Base-by-base conservation (phyloP, 1,140 invertebrate species). In the Sitophilus oryzae region DNA sequence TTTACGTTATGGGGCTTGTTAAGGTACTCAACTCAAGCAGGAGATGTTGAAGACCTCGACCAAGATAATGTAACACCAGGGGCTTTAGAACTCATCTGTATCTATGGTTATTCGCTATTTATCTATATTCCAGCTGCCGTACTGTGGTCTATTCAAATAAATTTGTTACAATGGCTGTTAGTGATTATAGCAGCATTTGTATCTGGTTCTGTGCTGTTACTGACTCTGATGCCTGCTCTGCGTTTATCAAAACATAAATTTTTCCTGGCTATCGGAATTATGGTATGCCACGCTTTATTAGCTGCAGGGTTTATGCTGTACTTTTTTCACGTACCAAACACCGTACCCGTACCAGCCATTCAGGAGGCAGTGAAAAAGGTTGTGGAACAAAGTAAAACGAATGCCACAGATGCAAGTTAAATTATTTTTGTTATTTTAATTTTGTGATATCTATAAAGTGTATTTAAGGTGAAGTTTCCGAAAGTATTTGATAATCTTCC, bases 101-200 rank as follows among this genome's bases (percentile, higher is more conserved):
- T 96, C 1, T 98, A 97, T 72, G 95, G 95, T 11, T 98, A 98
- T 71, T 96, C 92, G 0, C 73, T 98, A 35, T 83, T 89, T 23
- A 91, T 97, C 59, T 98, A 93, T 69, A 84, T 98, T 64, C 94
- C 94, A 6, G 85, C 95, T 3, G 90, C 92, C n/a, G 83, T 96
- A 62, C 73, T 97, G 4, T 96, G 93, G 91, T 84, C 91, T 0
- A 89, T 96, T 56, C 82, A 87, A 73, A 79, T 93, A 6, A 76
- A 74, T 3, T 84, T 85, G 79, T 75, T 96, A 14, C 92, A 94
- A 65, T 97, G 93, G 93, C 62, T 85, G 19, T 75, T 96, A 35
- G 88, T 93, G 0, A 72, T 90, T 36, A 72, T 88, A 53, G 89
- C 88, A 1, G 83, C 89, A 11, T 70, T 84, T 21, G 70, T 96